Percentiles rank a stretch among this genome's conserved stretches.
Evolutionary conservation across 1,140 invertebrate species (phyloP).

Genomic region (Trichonephila clavata): DNA sequence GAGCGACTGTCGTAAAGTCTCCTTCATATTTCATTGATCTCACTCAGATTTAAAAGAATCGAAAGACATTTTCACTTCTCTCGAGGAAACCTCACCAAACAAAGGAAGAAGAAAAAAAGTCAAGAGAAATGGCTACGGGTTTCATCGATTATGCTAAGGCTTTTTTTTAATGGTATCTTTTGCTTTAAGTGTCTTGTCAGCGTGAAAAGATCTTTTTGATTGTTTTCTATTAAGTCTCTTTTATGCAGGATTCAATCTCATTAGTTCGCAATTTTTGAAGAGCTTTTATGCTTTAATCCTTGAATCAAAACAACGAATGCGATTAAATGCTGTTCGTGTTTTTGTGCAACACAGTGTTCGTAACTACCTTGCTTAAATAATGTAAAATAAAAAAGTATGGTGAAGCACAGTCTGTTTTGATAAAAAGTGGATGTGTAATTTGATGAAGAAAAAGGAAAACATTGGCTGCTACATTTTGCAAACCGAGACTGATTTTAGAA

Average conservation of each 20-base stretch:
- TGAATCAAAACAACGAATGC: no score
- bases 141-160: neutral
- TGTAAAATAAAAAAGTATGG: no score
- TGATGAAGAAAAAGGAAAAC: no score
- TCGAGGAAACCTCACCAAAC: neutral
- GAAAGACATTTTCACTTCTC: conserved; percentile 15
- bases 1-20: neutral
- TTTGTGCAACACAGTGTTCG: no score
- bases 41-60: neutral
- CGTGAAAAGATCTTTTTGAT: neutral
- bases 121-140: neutral
- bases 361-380: no score
- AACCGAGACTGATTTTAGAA: no score
- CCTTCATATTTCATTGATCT: conserved; percentile 45
- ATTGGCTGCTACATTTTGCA: no score
- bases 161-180: neutral
- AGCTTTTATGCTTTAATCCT: no score
- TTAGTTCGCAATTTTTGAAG: neutral
- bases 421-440: no score
- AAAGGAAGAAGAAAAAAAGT: neutral
- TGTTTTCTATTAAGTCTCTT: neutral
- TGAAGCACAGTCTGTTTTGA: no score
- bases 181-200: neutral
- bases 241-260: neutral
- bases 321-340: no score